Base-by-base conservation (phyloP, 2,888 invertebrate species). In the Dimorphilus gyrociliatus region DNA sequence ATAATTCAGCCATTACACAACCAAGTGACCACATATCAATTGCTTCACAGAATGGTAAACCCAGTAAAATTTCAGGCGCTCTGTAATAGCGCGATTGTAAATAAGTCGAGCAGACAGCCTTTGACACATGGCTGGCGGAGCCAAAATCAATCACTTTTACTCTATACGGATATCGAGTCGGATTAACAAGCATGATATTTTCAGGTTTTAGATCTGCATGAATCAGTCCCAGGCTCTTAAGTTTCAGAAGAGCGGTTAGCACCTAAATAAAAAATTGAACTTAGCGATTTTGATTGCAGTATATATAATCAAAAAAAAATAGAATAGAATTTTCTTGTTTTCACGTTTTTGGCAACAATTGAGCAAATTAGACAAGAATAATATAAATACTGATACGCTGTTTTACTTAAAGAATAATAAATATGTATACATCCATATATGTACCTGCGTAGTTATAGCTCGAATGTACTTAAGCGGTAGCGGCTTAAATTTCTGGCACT, bases 1-100 rank as follows among this genome's bases (percentile, higher is more conserved):
- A 97, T 45, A 97, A 70, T 63, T 99, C 97, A 2, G 97, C 97
- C 27, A 97, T 92, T 40, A 99, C 97, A 67, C 97, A 99, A 35
- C 97, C 97, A 44, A 97, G 69, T 4, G 92, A 94, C 97, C 97
- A 97, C 94, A 99, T 99, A 67, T 97, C 97, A 51, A 97, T 97
- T 10, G 94, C 88, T 66, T 99, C 97, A 69, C 90, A 90, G 69
- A 97, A 97, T 38, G 92, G 94, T 49, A 97, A 69, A 15, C 97
- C 62, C 27, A 63, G 44, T 35, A 63, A 40, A 30, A 64, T 62
- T 41, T 63, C 62, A 23, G 62, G 60, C 14, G 62, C 60, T 39
- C 97, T 52, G 67, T 97, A 97, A 63, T 97, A 97, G 58, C 97
- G 74, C 51, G 92, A 94, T 69, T 97, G 97, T 52, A 99, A 72